Base-by-base conservation (phyloP, 2,113 vertebrate species). In the Mastomys coucha region DNA sequence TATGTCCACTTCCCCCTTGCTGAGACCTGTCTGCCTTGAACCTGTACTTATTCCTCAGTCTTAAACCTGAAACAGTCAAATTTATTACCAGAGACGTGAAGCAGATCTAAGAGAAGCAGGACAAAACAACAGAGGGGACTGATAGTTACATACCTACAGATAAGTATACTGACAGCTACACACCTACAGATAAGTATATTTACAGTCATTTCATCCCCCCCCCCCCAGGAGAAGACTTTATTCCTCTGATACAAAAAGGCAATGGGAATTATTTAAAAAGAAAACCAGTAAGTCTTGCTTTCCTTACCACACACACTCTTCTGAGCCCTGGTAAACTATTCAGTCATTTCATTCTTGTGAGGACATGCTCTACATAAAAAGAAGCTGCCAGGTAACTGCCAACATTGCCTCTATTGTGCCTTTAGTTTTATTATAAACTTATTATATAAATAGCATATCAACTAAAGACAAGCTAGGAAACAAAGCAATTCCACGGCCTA, bases 221-320 rank as follows among this genome's bases (percentile, higher is more conserved):
- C 45, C 45, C 45, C 45, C 5, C 3, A 45, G 45, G 65, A 90
- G 86, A 95, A 92, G 6, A 45, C 89, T 75, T 89, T 49, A 70
- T 89, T 91, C 51, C 36, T 91, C 42, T 75, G 69, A 81, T 82
- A 39, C 8, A 75, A 87, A 96, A 91, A 82, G 24, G 33, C 33
- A 67, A 24, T 58, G 2, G 33, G 42, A 33, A 72, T 67, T 65
- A 5, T 26, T 94, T 93, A 77, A 39, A 20, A 60, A 95, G 24
- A 93, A 51, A 51, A 56, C 56, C 31, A 28, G 12, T 20, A 75
- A 36, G 0, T 14, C 33, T 49, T 28, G 28, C 7, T 31, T 72
- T 90, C 58, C 65, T 51, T 81, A 39, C 65, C 31, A 14, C 19
- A 7, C 9, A 7, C 13, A 56, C 13, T 58, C 31, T 20, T n/a